phyloP scores from a whole-genome alignment of 2,113 vertebrate species.

The Eptatretus burgeri region DNA sequence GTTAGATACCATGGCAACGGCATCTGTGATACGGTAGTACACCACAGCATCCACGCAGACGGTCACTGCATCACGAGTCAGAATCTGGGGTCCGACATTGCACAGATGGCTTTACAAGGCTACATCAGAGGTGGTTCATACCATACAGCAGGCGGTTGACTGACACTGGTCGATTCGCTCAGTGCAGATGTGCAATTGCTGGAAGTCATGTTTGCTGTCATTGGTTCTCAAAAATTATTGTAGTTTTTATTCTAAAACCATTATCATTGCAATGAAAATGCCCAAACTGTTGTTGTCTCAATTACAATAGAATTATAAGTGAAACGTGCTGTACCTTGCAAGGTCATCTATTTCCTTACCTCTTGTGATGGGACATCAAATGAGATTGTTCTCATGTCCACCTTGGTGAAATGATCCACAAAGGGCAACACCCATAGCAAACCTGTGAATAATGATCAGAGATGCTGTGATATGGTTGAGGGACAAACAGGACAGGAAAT shows the following conservation, averaged over 20 bases:
- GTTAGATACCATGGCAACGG: not conserved
- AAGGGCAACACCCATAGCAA: constrained; percentile 1
- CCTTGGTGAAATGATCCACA: not conserved
- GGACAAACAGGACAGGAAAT: not conserved
- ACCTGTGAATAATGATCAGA: not conserved
- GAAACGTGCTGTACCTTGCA: not conserved
- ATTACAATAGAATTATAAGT: not conserved
- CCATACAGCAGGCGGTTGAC: not conserved
- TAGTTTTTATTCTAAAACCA: not conserved
- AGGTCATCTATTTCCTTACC: not conserved
- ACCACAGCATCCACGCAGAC: constrained; percentile 5
- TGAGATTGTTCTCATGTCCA: not conserved
- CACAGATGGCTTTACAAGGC: not conserved
- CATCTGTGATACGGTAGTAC: not conserved
- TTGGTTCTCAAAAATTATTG: not conserved
- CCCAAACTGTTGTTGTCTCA: not conserved
- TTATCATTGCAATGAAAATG: not conserved
- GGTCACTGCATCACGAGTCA: constrained; percentile 3
- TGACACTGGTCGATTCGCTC: not conserved
- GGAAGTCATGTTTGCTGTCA: not conserved
- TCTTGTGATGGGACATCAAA: constrained; percentile 2
- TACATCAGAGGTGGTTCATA: not conserved
- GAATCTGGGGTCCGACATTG: not conserved
- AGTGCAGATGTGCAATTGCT: not conserved
- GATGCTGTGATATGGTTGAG: not conserved